phyloP scores from a whole-genome alignment of 2,888 invertebrate genomes.

The Eupithecia subumbrata region DNA sequence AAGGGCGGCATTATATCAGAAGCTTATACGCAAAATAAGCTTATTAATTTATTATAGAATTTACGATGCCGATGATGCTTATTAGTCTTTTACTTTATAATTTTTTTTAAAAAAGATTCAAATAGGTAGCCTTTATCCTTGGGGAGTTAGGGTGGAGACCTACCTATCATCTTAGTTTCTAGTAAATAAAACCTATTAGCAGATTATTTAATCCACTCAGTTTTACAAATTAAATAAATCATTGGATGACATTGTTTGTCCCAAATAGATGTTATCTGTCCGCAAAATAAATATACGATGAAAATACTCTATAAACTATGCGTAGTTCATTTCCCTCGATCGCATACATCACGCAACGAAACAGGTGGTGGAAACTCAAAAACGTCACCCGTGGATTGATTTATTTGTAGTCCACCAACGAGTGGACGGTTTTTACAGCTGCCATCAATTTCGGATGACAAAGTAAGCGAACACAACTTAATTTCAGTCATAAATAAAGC shows the following conservation, averaged over 20 bases:
- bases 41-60: no score
- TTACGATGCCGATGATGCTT: not conserved
- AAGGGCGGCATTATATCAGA: not conserved
- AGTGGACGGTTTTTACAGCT: constrained; percentile 42
- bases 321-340: constrained; percentile 12
- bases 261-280: constrained; percentile 12
- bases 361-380: constrained; percentile 47
- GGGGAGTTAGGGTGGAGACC: not conserved
- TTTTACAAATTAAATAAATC: not conserved
- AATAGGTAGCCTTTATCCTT: not conserved
- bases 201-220: not conserved
- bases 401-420: constrained; percentile 46
- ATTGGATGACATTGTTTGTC: constrained; percentile 6
- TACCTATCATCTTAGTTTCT: not conserved
- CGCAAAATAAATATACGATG: constrained; percentile 7
- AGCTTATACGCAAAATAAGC: not conserved
- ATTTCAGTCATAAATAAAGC: constrained; percentile 28
- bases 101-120: not conserved
- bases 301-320: constrained; percentile 1
- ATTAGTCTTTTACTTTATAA: not conserved
- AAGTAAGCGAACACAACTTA: constrained; percentile 26
- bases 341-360: constrained; percentile 34
- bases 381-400: constrained; percentile 52
- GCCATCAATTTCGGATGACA: constrained; percentile 44
- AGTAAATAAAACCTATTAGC: not conserved